Evolutionary conservation across 1,140 invertebrate genomes (phyloP).

Genomic region (Lysiphlebus fabarum): DNA sequence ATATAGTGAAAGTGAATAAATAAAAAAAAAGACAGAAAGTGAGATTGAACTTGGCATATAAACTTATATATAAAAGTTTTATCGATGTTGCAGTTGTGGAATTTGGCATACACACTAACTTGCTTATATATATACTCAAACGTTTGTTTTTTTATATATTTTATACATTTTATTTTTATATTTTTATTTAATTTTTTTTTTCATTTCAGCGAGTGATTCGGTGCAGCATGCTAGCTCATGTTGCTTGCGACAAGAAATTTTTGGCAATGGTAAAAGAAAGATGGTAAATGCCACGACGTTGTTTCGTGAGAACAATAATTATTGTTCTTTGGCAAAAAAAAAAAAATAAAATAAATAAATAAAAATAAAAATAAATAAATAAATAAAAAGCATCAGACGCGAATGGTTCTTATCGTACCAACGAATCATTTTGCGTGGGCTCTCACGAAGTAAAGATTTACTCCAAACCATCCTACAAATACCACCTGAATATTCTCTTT

Average conservation of each 20-base stretch:
- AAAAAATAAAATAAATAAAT: too few species aligned
- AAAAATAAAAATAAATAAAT: too few species aligned
- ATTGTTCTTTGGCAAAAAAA: slow-evolving; percentile 19
- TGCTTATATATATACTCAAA: too few species aligned
- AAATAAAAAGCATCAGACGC: neutral
- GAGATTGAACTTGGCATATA: slow-evolving; percentile 1
- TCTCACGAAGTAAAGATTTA: slow-evolving; percentile 2
- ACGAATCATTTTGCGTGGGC: slow-evolving; percentile 13
- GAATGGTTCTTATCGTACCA: slow-evolving; percentile 9
- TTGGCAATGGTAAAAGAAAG: too few species aligned
- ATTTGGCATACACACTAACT: neutral
- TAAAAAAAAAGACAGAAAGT: slow-evolving; percentile 1
- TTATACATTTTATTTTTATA: neutral
- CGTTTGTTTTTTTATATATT: neutral
- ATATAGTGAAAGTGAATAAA: slow-evolving; percentile 1
- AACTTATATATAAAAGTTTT: neutral
- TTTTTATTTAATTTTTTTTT: neutral
- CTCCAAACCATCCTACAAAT: too few species aligned
- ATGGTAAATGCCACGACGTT: slow-evolving; percentile 1
- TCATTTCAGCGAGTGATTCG: slow-evolving; percentile 12
- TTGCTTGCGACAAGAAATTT: slow-evolving; percentile 9
- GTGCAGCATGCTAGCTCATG: neutral
- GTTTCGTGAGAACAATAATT: slow-evolving; percentile 27
- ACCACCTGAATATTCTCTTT: too few species aligned
- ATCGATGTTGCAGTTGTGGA: slow-evolving; percentile 6